Evolutionary conservation across 2,888 invertebrate species (phyloP).

Genomic region (Fragum whitleyi): DNA sequence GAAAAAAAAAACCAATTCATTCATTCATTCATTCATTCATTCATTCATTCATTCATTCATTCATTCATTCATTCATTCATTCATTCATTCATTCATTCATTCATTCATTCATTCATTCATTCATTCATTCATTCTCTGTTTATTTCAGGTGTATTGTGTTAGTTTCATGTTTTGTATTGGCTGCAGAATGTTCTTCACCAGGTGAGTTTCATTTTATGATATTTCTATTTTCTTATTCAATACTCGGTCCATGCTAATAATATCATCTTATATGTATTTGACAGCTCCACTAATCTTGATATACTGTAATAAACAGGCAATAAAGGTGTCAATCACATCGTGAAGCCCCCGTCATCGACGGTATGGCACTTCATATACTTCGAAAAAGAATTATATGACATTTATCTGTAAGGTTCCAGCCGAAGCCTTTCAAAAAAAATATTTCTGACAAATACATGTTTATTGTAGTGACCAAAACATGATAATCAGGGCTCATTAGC

Average conservation of each 20-base stretch:
- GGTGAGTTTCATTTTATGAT: background rate
- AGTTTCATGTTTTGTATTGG: background rate
- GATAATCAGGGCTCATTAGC: no score
- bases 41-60: no score
- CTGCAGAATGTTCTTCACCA: background rate
- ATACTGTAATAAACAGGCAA: background rate
- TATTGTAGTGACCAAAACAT: no score
- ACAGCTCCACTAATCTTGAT: slow-evolving; percentile 2
- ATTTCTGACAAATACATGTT: no score
- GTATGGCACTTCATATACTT: background rate
- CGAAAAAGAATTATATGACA: background rate
- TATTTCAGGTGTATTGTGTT: background rate
- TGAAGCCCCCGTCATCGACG: background rate
- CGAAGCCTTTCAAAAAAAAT: no score
- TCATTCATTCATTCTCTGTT: background rate
- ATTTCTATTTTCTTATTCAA: no score
- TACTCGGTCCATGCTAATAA: no score
- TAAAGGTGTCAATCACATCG: background rate
- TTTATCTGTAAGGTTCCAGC: no score
- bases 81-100: no score
- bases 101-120: background rate
- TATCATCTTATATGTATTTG: background rate
- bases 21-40: no score
- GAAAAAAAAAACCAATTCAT: no score
- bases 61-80: no score